Conservation (phyloP, 2,888 invertebrate species). For the Apamea monoglypha region DNA sequence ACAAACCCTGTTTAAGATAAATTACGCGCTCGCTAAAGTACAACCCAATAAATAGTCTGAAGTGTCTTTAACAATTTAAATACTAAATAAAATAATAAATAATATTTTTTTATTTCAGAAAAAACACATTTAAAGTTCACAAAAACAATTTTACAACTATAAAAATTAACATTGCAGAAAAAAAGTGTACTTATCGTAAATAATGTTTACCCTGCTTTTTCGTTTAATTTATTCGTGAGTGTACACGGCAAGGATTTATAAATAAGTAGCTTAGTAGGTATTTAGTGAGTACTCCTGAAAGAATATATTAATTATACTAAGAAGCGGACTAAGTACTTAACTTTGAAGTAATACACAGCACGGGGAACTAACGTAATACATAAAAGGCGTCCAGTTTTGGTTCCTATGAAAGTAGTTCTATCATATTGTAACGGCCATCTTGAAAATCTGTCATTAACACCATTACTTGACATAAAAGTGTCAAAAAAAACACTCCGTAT, state of each 20-base stretch:
- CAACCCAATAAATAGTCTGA: not conserved
- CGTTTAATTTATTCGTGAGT: not conserved
- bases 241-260: not conserved
- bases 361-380: not conserved
- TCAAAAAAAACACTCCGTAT: not conserved
- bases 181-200: too few relatives aligned
- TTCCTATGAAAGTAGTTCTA: not conserved
- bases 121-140: too few relatives aligned
- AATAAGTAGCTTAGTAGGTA: not conserved
- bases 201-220: not conserved
- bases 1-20: not conserved
- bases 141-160: too few relatives aligned
- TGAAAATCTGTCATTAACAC: not conserved
- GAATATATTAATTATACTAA: not conserved
- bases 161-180: too few relatives aligned
- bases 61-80: not conserved
- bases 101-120: too few relatives aligned
- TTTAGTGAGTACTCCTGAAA: not conserved
- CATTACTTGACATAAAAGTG: not conserved
- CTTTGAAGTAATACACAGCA: not conserved
- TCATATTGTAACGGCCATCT: not conserved
- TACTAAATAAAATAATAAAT: too few relatives aligned
- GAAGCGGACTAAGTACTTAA: too few relatives aligned
- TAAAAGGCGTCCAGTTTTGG: not conserved
- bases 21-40: not conserved